A percentile compares a stretch with the other conserved stretches of the same genome.
These are phyloP conservation scores for Etheostoma nigrum DNA, from an alignment of 2,797 vertebrate species.

Conservation along the genomic window DNA sequence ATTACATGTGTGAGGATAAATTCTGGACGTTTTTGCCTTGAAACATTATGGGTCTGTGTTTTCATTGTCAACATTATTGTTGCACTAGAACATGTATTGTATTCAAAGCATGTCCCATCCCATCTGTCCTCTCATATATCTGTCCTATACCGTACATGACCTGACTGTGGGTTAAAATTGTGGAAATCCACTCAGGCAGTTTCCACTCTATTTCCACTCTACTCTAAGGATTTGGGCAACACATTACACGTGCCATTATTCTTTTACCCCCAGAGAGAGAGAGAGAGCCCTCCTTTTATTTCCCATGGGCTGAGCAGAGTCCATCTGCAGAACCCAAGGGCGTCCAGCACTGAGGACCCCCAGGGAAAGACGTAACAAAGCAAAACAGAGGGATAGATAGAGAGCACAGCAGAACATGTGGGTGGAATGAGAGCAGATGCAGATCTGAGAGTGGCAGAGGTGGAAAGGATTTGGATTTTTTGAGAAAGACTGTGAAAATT, in stretches of 20 bases:
- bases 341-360: slow-evolving; percentile 11
- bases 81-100: slow-evolving; percentile 3
- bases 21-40: neutral
- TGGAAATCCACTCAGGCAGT: slow-evolving; percentile 13
- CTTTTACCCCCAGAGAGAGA: slow-evolving; percentile 5
- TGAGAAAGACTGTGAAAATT: neutral
- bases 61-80: neutral
- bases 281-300: neutral
- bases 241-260: slow-evolving; percentile 17
- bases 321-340: slow-evolving; percentile 18
- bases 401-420: slow-evolving; percentile 34
- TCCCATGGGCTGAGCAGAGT: slow-evolving; percentile 22
- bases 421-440: slow-evolving; percentile 36
- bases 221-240: slow-evolving; percentile 21
- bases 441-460: slow-evolving; percentile 29
- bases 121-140: neutral
- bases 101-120: slow-evolving; percentile 11
- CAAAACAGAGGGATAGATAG: slow-evolving; percentile 18
- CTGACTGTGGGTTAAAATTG: slow-evolving; percentile 5
- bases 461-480: slow-evolving; percentile 12
- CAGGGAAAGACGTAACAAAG: slow-evolving; percentile 26
- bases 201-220: slow-evolving; percentile 2
- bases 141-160: neutral
- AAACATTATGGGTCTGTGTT: slow-evolving; percentile 9
- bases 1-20: slow-evolving; percentile 7